Conservation (phyloP, 2,888 invertebrate genomes). For the Drosophila anomalata region DNA sequence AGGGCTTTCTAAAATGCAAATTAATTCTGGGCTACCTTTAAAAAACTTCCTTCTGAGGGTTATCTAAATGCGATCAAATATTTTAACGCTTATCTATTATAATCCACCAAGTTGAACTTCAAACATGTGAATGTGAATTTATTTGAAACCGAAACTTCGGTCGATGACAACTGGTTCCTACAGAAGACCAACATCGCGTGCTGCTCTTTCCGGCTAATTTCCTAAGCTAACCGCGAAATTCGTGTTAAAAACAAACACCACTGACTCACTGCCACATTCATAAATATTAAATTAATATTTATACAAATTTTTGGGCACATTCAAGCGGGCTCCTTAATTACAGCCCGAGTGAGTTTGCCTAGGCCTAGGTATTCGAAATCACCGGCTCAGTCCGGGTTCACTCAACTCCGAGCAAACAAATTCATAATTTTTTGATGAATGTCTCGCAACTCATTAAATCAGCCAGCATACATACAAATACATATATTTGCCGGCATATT, state of each 20-base stretch:
- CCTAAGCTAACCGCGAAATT: slow-evolving; percentile 16
- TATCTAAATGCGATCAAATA: slow-evolving; percentile 37
- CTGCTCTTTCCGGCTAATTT: slow-evolving; percentile 62
- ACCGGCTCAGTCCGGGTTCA: slow-evolving; percentile 51
- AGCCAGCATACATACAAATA: slow-evolving; percentile 25
- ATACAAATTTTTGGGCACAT: slow-evolving; percentile 38
- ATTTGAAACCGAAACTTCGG: neutral
- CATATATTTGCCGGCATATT: slow-evolving; percentile 27
- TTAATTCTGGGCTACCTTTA: slow-evolving; percentile 7
- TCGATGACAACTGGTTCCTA: slow-evolving; percentile 43
- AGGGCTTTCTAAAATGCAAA: slow-evolving; percentile 38
- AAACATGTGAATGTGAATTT: neutral
- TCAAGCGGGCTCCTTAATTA: slow-evolving; percentile 66
- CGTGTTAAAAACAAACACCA: slow-evolving; percentile 48
- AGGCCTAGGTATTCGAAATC: slow-evolving; percentile 39
- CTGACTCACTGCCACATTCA: slow-evolving; percentile 54
- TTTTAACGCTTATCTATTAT: slow-evolving; percentile 17
- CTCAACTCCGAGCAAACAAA: slow-evolving; percentile 56
- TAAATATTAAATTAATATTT: slow-evolving; percentile 57
- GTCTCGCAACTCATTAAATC: slow-evolving; percentile 69
- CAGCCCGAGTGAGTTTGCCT: slow-evolving; percentile 46
- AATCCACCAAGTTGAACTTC: neutral
- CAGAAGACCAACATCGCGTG: slow-evolving; percentile 40
- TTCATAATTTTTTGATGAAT: slow-evolving; percentile 66
- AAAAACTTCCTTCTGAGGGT: slow-evolving; percentile 12